Conservation (phyloP, 2,797 vertebrate species). For the Helicolenus hilgendorfi region DNA sequence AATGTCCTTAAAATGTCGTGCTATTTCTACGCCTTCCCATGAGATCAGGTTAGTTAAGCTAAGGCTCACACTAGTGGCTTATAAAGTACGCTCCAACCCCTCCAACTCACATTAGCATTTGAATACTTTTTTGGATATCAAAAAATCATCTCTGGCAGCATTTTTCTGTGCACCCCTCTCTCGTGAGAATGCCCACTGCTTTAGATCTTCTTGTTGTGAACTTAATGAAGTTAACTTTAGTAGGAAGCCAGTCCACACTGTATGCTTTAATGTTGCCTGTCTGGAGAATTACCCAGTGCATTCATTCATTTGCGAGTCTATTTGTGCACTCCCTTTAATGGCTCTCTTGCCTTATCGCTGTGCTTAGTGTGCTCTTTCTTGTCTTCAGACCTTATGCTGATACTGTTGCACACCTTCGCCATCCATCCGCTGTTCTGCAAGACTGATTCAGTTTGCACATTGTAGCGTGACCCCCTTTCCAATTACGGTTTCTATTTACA, state of each 20-base stretch:
- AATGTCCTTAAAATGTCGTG: no score
- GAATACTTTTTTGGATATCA: background rate
- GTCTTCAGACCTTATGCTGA: background rate
- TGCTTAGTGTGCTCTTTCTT: background rate
- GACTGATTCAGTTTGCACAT: slow-evolving; percentile 59
- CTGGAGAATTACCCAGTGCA: slow-evolving; percentile 14
- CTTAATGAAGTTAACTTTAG: slow-evolving; percentile 61
- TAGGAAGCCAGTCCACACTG: slow-evolving; percentile 22
- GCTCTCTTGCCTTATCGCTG: background rate
- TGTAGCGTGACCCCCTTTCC: slow-evolving; percentile 34
- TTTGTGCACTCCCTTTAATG: slow-evolving; percentile 48
- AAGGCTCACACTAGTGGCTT: background rate
- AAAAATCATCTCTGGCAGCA: slow-evolving; percentile 11
- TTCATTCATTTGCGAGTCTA: slow-evolving; percentile 34
- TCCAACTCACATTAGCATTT: background rate
- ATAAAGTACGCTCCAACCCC: background rate
- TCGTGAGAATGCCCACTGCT: background rate
- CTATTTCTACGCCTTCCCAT: no score
- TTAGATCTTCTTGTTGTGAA: slow-evolving; percentile 33
- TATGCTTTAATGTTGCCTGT: slow-evolving; percentile 41
- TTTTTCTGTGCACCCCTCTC: background rate
- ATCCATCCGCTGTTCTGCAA: slow-evolving; percentile 25
- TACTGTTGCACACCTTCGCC: slow-evolving; percentile 51
- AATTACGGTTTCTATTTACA: slow-evolving; percentile 84
- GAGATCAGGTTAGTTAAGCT: no score